Evolutionary conservation across 2,113 vertebrate species (phyloP).

Genomic region (Microtus ochrogaster): DNA sequence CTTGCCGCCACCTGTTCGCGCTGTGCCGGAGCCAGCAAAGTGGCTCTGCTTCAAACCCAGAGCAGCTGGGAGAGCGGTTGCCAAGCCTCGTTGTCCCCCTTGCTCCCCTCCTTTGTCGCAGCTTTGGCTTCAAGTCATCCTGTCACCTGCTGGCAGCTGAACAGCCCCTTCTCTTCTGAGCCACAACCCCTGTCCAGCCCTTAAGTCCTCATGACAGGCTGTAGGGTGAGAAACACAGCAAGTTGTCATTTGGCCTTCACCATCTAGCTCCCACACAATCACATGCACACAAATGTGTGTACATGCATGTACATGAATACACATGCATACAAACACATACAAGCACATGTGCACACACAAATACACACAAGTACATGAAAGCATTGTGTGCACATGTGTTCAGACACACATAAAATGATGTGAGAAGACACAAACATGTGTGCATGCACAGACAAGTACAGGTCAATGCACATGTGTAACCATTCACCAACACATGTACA

Average conservation of each 20-base stretch:
- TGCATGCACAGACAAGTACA: neutral
- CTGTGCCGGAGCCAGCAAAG: slow-evolving; percentile 76
- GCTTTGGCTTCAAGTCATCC: slow-evolving; percentile 41
- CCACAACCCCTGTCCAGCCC: neutral
- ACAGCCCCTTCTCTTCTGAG: neutral
- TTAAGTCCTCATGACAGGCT: neutral
- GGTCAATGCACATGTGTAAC: neutral
- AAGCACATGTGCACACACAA: too few relatives aligned
- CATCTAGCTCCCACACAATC: neutral
- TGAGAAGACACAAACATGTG: neutral
- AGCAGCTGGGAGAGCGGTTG: slow-evolving; percentile 77
- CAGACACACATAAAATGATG: neutral
- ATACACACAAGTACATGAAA: neutral
- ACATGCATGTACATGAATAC: too few relatives aligned
- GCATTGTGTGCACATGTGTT: too few relatives aligned
- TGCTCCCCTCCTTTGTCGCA: slow-evolving; percentile 50
- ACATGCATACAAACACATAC: neutral
- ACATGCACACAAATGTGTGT: neutral
- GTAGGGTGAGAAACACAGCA: neutral
- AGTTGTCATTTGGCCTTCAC: neutral
- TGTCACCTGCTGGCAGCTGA: slow-evolving; percentile 63
- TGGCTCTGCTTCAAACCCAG: slow-evolving; percentile 79
- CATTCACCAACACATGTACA: too few relatives aligned
- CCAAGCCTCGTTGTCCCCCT: slow-evolving; percentile 47
- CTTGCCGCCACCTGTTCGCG: slow-evolving; percentile 82